A percentile compares a stretch with the other conserved stretches of the same genome.
Evolutionary conservation across 1,140 invertebrate genomes (phyloP).

Genomic region (Arion vulgaris): DNA sequence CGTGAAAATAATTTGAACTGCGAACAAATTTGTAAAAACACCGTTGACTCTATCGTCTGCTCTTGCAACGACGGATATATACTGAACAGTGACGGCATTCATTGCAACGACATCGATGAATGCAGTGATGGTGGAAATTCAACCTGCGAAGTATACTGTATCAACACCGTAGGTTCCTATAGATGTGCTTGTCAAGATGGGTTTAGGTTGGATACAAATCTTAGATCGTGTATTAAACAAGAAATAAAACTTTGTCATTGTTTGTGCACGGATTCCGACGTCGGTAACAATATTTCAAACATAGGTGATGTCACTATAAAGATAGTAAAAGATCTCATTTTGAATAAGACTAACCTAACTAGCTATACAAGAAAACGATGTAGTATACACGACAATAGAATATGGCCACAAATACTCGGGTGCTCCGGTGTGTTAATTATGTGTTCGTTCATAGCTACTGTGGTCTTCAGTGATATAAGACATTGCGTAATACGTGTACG

Average conservation of each 20-base stretch:
- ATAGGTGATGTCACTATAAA: neutral
- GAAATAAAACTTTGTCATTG: neutral
- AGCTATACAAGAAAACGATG: neutral
- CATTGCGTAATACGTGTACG: neutral
- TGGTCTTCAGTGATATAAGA: neutral
- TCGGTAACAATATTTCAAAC: neutral
- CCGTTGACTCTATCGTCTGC: neutral
- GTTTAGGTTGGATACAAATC: neutral
- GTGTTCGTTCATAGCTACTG: neutral
- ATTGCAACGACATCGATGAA: constrained; percentile 1
- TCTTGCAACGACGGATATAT: neutral
- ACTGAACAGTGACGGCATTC: neutral
- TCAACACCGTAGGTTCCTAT: neutral
- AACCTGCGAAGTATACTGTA: neutral
- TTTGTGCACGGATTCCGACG: neutral
- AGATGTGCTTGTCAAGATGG: neutral
- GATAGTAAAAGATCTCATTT: neutral
- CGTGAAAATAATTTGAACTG: neutral
- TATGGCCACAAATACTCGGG: neutral
- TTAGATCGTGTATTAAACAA: neutral
- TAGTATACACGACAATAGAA: neutral
- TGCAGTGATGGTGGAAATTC: neutral
- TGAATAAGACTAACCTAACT: neutral
- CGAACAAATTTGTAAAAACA: neutral
- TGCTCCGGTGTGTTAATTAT: neutral